Evolutionary conservation across 2,797 vertebrate genomes (phyloP).

Genomic region (Ptychadena robeensis): DNA sequence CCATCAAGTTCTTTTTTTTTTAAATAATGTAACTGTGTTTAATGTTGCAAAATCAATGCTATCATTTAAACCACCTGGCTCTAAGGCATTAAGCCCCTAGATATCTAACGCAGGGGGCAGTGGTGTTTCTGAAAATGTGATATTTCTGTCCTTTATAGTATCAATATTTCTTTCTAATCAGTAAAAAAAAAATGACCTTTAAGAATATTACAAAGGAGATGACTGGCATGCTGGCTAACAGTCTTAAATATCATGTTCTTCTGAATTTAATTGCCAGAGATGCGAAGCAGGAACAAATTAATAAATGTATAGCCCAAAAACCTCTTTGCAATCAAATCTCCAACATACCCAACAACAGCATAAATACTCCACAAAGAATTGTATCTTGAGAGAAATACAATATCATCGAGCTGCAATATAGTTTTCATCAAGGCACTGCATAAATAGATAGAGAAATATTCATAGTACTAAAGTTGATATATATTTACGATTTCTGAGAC

Average conservation of each 20-base stretch:
- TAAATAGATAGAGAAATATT: slow-evolving; percentile 57
- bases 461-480: slow-evolving; percentile 53
- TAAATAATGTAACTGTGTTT: slow-evolving; percentile 20
- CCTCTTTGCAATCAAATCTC: slow-evolving; percentile 30
- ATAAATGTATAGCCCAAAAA: slow-evolving; percentile 43
- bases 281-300: slow-evolving; percentile 14
- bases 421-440: slow-evolving; percentile 53
- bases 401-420: slow-evolving; percentile 57
- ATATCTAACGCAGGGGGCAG: slow-evolving; percentile 25
- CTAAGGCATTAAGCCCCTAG: slow-evolving; percentile 27
- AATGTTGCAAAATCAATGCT: slow-evolving; percentile 52
- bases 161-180: slow-evolving; percentile 51
- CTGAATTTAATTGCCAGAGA: slow-evolving; percentile 34
- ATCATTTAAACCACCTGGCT: slow-evolving; percentile 47
- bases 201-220: slow-evolving; percentile 36
- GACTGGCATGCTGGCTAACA: slow-evolving; percentile 46
- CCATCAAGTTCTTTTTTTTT: slow-evolving; percentile 12
- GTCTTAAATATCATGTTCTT: slow-evolving; percentile 36
- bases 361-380: slow-evolving; percentile 53
- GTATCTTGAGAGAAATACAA: slow-evolving; percentile 51
- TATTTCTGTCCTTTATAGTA: slow-evolving; percentile 45
- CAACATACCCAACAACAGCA: slow-evolving; percentile 34
- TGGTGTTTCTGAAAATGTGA: slow-evolving; percentile 24
- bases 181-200: slow-evolving; percentile 54
- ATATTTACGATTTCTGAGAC: slow-evolving; percentile 46